Percentiles rank a stretch among this genome's conserved stretches.
These are phyloP conservation scores for Brotula barbata DNA, from an alignment of 2,797 vertebrate genomes.

Conservation along the genomic window DNA sequence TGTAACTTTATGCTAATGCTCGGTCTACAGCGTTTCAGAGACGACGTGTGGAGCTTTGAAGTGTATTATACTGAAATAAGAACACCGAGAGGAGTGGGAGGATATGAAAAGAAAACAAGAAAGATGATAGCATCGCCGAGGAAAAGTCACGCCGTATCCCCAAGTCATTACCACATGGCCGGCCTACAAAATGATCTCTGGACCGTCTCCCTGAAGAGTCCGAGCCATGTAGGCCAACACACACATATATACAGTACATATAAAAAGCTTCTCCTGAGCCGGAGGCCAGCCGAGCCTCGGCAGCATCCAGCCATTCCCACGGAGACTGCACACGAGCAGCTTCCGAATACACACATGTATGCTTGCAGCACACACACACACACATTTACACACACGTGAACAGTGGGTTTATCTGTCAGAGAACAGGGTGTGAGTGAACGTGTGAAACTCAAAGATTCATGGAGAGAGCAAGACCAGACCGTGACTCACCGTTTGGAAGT, in stretches of 20 bases:
- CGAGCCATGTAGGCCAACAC: constrained; percentile 53
- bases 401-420: constrained; percentile 22
- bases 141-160: constrained; percentile 10
- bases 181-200: constrained; percentile 35
- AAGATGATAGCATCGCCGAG: constrained; percentile 33
- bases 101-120: constrained; percentile 27
- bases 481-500: constrained; percentile 26
- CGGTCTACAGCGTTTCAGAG: neutral
- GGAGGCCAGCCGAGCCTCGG: constrained; percentile 33
- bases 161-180: constrained; percentile 7
- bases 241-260: constrained; percentile 26
- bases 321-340: constrained; percentile 23
- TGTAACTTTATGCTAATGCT: neutral
- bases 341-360: constrained; percentile 29
- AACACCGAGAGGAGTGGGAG: neutral
- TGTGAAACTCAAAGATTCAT: constrained; percentile 21
- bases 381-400: neutral
- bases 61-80: no score
- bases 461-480: neutral
- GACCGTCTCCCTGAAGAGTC: constrained; percentile 50
- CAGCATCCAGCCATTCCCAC: constrained; percentile 34
- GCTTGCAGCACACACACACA: constrained; percentile 8
- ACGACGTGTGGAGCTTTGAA: no score
- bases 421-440: constrained; percentile 23
- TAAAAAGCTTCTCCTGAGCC: constrained; percentile 50